Conservation (phyloP, 2,888 invertebrate species). For the Callimorpha dominula region DNA sequence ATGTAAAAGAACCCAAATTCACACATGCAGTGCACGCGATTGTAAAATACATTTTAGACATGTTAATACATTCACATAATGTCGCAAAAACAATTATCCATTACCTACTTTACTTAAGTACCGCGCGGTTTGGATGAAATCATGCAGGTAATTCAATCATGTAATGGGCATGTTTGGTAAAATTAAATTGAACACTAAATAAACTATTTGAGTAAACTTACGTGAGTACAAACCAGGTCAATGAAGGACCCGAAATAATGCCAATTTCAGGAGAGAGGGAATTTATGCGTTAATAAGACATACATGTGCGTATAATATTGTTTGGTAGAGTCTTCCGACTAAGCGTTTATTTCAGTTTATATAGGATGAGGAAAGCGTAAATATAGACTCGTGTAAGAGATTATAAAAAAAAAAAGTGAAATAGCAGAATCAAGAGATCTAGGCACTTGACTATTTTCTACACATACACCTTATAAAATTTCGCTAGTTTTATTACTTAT, state of each 20-base stretch:
- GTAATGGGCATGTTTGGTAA: not conserved
- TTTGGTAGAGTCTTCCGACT: not conserved
- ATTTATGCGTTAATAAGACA: constrained; percentile 35
- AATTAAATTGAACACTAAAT: constrained; percentile 5
- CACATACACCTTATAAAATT: too few species aligned
- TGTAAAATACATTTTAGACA: constrained; percentile 13
- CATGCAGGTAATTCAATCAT: constrained; percentile 17
- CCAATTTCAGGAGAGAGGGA: constrained; percentile 17
- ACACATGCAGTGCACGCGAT: constrained; percentile 9
- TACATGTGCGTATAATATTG: constrained; percentile 23
- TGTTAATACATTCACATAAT: constrained; percentile 18
- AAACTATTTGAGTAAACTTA: not conserved
- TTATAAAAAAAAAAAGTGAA: not conserved
- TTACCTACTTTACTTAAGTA: constrained; percentile 23
- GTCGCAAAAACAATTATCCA: constrained; percentile 29
- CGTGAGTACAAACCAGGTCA: not conserved
- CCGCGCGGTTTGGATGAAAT: not conserved
- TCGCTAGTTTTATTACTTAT: too few species aligned
- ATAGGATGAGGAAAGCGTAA: not conserved
- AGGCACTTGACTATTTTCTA: too few species aligned
- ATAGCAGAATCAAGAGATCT: too few species aligned
- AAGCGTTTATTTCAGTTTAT: not conserved
- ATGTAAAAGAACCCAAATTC: not conserved
- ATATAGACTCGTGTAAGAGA: not conserved
- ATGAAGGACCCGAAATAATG: not conserved